Conservation (phyloP, 2,113 vertebrate species). For the Azemiops feae region DNA sequence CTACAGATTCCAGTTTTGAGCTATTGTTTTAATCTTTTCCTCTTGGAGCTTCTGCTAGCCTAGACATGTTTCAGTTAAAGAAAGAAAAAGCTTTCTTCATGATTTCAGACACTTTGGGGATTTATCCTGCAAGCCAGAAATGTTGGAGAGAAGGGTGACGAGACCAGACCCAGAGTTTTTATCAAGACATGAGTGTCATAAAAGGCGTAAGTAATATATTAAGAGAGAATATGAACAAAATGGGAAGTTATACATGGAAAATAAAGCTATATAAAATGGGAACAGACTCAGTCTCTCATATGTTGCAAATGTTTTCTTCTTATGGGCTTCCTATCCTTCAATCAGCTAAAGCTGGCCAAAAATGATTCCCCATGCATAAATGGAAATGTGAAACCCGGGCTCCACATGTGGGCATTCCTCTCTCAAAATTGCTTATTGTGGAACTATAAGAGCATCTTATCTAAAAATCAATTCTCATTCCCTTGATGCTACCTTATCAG, state of each 20-base stretch:
- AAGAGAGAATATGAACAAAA: background rate
- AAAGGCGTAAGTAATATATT: background rate
- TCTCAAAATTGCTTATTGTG: background rate
- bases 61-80: background rate
- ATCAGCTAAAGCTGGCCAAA: background rate
- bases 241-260: background rate
- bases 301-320: background rate
- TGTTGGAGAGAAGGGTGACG: background rate
- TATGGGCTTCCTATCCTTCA: background rate
- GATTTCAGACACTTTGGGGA: background rate
- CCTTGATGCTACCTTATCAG: background rate
- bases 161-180: background rate
- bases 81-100: background rate
- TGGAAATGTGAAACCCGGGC: background rate
- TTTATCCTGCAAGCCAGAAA: slow-evolving; percentile 7
- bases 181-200: background rate
- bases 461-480: background rate
- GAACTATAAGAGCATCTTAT: background rate
- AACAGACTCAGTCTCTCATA: background rate
- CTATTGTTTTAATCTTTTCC: background rate
- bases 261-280: background rate
- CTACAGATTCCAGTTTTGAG: background rate
- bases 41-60: background rate
- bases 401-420: background rate
- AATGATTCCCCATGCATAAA: background rate